Evolutionary conservation across 2,113 vertebrate genomes (phyloP).

Genomic region (Phylloscopus whistleri): DNA sequence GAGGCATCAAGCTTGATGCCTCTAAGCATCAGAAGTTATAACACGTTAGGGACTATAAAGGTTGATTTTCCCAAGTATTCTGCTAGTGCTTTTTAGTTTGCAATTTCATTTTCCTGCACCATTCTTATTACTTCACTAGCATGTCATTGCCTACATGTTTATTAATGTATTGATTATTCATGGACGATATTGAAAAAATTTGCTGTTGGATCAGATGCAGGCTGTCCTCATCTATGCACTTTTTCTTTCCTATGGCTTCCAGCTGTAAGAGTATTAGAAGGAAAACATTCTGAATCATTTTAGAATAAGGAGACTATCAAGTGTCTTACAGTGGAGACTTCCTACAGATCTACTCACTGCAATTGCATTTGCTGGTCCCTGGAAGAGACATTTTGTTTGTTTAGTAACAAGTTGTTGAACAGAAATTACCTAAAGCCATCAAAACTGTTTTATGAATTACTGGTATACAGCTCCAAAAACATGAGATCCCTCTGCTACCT

Average conservation of each 20-base stretch:
- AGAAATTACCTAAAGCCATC: background rate
- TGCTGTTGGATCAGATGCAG: background rate
- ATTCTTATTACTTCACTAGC: background rate
- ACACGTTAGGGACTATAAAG: background rate
- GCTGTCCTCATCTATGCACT: background rate
- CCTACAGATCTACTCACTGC: background rate
- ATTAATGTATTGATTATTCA: background rate
- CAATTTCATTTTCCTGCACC: background rate
- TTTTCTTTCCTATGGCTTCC: background rate
- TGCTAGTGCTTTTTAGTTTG: background rate
- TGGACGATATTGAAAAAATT: background rate
- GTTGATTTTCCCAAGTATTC: background rate
- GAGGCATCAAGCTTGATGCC: no score
- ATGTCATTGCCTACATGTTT: background rate
- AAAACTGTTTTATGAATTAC: background rate
- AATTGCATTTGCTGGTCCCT: background rate
- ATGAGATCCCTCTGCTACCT: background rate
- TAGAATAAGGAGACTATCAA: background rate
- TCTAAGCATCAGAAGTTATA: no score
- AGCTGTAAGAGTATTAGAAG: background rate
- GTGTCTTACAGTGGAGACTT: background rate
- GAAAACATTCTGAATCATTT: background rate
- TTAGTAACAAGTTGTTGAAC: background rate
- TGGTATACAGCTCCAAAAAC: background rate
- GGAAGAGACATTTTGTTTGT: background rate